Evolutionary conservation across 2,797 vertebrate genomes (phyloP), one percentile per base, ranked within the genome.

Genomic region (Acanthornis magna): DNA sequence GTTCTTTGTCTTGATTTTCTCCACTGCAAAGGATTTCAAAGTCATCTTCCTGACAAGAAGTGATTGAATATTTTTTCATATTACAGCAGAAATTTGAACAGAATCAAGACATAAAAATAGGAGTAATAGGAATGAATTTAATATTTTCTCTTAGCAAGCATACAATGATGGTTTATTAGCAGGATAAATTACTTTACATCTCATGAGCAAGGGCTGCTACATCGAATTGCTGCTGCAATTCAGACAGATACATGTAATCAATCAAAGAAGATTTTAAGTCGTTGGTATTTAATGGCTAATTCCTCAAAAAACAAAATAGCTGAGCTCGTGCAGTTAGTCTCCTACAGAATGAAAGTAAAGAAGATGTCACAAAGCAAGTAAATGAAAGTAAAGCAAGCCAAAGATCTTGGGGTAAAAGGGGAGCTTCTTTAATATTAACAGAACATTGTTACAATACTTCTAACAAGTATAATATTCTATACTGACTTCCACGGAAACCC

Each of bases 201-300:
- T 85, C 86, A 48, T 62, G 88, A 82, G 84, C 92, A 74, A 80
- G 7, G 54, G 67, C 54, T 89, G 88, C 71, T 95, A 89, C 50
- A 70, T 2, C 70, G 91, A 96, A 83, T 92, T 95, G 91, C 75
- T 88, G 60, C 71, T 82, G 87, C 58, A 77, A 74, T 83, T 83
- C 67, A 96, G 89, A 94, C 74, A 95, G 91, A 58, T 91, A 90
- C 53, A 71, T 6, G 36, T 53, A 76, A 95, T 95, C 93, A 92
- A 95, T 95, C 93, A 92, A 53, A 51, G 88, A 93, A 71, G 91
- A 89, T 80, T 93, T 96, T 81, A 94, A 86, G 80, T 75, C 10
- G 0, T 36, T 78, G 76, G 65, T 67, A 36, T 91, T 96, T 96
- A 95, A 80, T 58, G 77, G 65, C 72, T 66, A 97, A 95, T 92